These are phyloP conservation scores for Eueremaeus valkanovi DNA, from an alignment of 2,888 invertebrate species.

Conservation along the genomic window DNA sequence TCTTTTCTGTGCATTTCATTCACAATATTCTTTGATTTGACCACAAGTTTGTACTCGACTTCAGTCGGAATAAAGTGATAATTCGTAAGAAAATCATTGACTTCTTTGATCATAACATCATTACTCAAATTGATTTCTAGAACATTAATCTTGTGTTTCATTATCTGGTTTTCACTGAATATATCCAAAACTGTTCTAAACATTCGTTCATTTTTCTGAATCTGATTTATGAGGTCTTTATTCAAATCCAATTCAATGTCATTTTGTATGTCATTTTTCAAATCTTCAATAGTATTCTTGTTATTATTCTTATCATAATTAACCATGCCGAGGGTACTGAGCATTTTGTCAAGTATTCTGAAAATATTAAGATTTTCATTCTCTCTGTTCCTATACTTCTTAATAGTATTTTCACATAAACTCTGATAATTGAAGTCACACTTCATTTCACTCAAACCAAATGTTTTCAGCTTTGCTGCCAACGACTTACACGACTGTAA, in stretches of 20 bases:
- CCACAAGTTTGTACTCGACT: constrained; percentile 61
- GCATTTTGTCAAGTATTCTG: background rate
- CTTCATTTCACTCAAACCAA: background rate
- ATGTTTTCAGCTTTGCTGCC: background rate
- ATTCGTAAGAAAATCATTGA: constrained; percentile 30
- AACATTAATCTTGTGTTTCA: constrained; percentile 63
- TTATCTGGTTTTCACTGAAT: constrained; percentile 69
- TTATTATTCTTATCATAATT: constrained; percentile 40
- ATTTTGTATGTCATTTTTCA: constrained; percentile 66
- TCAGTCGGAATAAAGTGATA: constrained; percentile 47
- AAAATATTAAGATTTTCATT: constrained; percentile 36
- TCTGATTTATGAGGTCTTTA: constrained; percentile 34
- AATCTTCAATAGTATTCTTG: constrained; percentile 74
- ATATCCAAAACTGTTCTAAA: constrained; percentile 60
- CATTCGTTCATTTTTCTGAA: constrained; percentile 46
- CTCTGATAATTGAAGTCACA: constrained; percentile 4
- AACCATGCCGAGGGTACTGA: constrained; percentile 27
- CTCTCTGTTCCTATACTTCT: background rate
- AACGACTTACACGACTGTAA: background rate
- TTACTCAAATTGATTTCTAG: constrained; percentile 60
- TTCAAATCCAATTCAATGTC: constrained; percentile 59
- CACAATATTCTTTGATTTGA: constrained; percentile 54
- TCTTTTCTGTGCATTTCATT: constrained; percentile 49
- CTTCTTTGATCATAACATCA: constrained; percentile 37
- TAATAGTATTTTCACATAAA: background rate